These are phyloP conservation scores for Paraescarpia echinospica DNA, from an alignment of 1,140 invertebrate species.

Conservation along the genomic window DNA sequence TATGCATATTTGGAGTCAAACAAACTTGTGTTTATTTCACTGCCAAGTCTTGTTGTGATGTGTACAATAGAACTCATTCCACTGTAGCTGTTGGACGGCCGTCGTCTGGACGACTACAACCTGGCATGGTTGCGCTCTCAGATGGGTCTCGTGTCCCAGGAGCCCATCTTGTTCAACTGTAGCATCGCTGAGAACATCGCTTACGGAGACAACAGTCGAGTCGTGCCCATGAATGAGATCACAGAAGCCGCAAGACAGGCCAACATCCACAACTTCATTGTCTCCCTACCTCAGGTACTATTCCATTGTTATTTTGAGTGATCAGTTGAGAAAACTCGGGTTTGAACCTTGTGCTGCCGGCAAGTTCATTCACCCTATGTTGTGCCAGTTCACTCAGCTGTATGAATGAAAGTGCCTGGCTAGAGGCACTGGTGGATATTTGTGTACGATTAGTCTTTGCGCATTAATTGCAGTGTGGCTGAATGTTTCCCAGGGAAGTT, in stretches of 20 bases:
- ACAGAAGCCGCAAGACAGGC: slow-evolving; percentile 79
- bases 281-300: slow-evolving; percentile 67
- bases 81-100: neutral
- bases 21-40: too few relatives aligned
- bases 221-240: slow-evolving; percentile 73
- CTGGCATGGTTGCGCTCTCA: slow-evolving; percentile 63
- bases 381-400: too few relatives aligned
- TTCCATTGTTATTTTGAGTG: neutral
- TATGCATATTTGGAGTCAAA: too few relatives aligned
- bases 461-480: too few relatives aligned
- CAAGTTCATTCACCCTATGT: too few relatives aligned
- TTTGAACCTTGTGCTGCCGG: too few relatives aligned
- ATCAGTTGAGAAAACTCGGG: too few relatives aligned
- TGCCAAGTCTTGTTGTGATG: too few relatives aligned
- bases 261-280: slow-evolving; percentile 86
- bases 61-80: neutral
- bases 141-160: slow-evolving; percentile 76
- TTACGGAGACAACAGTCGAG: slow-evolving; percentile 76
- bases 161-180: slow-evolving; percentile 83
- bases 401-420: too few relatives aligned
- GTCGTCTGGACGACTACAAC: slow-evolving; percentile 34
- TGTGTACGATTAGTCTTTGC: too few relatives aligned
- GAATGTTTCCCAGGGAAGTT: too few relatives aligned
- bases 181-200: slow-evolving; percentile 86
- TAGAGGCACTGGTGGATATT: too few relatives aligned